Evolutionary conservation across 2,797 vertebrate species (phyloP).

Genomic region (Anguilla anguilla): DNA sequence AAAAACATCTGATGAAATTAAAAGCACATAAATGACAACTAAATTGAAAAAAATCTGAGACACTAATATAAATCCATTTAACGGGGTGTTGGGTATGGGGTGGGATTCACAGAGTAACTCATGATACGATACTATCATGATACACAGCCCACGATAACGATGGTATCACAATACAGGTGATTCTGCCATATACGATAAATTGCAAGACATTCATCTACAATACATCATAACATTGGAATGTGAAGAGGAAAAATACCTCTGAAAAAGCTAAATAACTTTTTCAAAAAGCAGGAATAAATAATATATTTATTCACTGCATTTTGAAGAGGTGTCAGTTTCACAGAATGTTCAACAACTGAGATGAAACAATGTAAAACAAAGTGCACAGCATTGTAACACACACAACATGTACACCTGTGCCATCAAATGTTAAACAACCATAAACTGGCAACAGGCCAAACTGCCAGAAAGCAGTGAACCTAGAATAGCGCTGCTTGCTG

Average conservation of each 20-base stretch:
- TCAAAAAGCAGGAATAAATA: background rate
- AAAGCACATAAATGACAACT: background rate
- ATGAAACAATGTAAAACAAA: too few relatives aligned
- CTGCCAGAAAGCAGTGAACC: too few relatives aligned
- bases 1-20: background rate
- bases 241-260: background rate
- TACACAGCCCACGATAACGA: too few relatives aligned
- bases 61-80: background rate
- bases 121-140: background rate
- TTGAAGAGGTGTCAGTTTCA: too few relatives aligned
- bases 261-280: too few relatives aligned
- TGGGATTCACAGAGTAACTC: background rate
- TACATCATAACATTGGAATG: background rate
- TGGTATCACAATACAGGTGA: too few relatives aligned
- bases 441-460: too few relatives aligned
- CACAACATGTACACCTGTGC: too few relatives aligned
- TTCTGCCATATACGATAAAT: background rate
- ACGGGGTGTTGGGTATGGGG: background rate
- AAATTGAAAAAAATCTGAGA: background rate
- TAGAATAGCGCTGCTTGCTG: too few relatives aligned
- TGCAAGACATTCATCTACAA: background rate
- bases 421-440: too few relatives aligned
- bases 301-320: background rate
- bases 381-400: too few relatives aligned
- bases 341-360: too few relatives aligned